phyloP scores from a whole-genome alignment of 1,140 invertebrate species.

The Capitella teleta region DNA sequence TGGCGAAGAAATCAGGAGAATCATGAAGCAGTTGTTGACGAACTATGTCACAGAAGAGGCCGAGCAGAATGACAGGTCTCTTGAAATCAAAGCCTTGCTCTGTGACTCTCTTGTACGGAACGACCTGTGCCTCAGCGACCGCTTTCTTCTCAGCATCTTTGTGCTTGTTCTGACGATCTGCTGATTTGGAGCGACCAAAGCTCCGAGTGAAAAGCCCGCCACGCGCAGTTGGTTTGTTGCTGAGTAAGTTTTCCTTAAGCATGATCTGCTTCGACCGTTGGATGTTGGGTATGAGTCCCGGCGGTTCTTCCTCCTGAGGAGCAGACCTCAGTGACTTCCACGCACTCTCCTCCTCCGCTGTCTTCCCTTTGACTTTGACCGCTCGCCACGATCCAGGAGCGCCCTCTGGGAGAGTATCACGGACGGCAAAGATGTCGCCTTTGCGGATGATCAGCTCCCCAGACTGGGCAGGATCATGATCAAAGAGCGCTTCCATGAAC shows the following conservation, averaged over 20 bases:
- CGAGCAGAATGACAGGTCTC: constrained; percentile 10
- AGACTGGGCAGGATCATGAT: constrained; percentile 2
- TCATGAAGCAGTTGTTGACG: constrained; percentile 4
- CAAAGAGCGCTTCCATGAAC: constrained; percentile 11
- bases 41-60: constrained; percentile 8
- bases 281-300: constrained; percentile 11
- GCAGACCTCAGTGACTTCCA: background rate
- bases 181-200: constrained; percentile 12
- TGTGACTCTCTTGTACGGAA: constrained; percentile 3
- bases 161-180: constrained; percentile 6
- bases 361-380: background rate
- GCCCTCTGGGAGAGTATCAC: constrained; percentile 9
- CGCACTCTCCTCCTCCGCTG: background rate
- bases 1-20: constrained; percentile 10
- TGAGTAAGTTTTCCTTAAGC: too few species aligned
- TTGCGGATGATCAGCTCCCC: constrained; percentile 4
- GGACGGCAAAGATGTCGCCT: constrained; percentile 12
- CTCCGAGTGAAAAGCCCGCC: constrained; percentile 8
- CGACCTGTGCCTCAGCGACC: background rate
- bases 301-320: background rate
- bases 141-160: background rate
- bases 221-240: background rate
- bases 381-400: constrained; percentile 8
- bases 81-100: constrained; percentile 1
- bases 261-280: constrained; percentile 9